Evolutionary conservation across 2,797 vertebrate species (phyloP), one percentile per base, ranked within the genome.

Genomic region (Hippocampus kuda): DNA sequence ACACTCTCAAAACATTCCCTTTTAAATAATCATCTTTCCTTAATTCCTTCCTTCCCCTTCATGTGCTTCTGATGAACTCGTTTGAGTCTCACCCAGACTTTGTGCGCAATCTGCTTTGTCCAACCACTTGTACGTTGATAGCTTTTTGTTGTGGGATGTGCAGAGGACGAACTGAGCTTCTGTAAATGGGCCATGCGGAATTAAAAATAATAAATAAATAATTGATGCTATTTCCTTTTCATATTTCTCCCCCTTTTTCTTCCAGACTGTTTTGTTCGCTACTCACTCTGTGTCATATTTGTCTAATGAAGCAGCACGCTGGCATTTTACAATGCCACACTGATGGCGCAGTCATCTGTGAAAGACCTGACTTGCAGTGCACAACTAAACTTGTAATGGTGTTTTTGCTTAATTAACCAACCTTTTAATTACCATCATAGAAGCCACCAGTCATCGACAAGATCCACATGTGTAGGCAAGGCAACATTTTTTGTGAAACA

Each of bases 11-110:
- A 60, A 60, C 26, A 59, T 15, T 27, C 15, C 13, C 5, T 16
- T 83, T 82, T 68, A 81, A 65, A 59, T 64, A 80, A 76, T 72
- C 77, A 71, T 18, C 66, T 77, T 77, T 46, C 70, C 56, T 72
- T 69, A 66, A 75, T 76, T 69, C 73, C 57, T 26, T 69, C 2
- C 10, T 26, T 70, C 3, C 10, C 18, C 15, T 2, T 1, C 68
- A 60, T 46, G 30, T 41, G 30, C 30, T 22, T 20, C 1, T 34
- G 59, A 18, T 3, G 24, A 60, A 27, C 57, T 60, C 8, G 27
- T 34, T 38, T 3, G 26, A 48, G 61, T 64, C 0, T 2, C 57
- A 62, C 72, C 20, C 22, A 61, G 68, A 68, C 70, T 68, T 69
- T 64, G 59, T 62, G 61, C 53, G 3, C 75, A 56, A 4, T 73